Base-by-base conservation (phyloP, 2,888 invertebrate genomes). In the Tenodera sinensis region DNA sequence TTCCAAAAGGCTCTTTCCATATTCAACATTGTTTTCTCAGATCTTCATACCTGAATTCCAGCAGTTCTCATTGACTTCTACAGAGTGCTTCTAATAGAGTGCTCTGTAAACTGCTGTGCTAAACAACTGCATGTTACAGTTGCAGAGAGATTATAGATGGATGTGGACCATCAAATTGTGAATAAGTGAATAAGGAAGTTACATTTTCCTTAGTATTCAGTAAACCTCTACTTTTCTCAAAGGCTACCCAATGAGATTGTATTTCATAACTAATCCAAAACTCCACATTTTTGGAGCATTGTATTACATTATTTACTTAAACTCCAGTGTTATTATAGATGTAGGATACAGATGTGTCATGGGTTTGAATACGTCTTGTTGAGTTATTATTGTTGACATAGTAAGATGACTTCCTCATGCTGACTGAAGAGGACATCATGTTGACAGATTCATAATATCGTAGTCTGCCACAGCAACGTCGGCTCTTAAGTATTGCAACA, bases 361-460 rank as follows among this genome's bases (percentile, higher is more conserved):
- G 92, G 88, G 90, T 94, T 92, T 89, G 89, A 28, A 88, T 90
- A 83, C 92, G 92, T 83, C 93, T 93, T 89, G 94, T 94, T 85
- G 94, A 94, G 93, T 94, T 94, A 93, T 95, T 95, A 92, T 95
- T 94, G 92, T 96, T 96, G 92, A 97, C 97, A 93, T 97, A 97
- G 92, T 97, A 97, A 91, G 97, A 97, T 27, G 97, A 97, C 92
- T 97, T 97, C 91, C 97, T 95, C 92, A 97, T 97, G 88, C 92
- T 91, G 91, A 97, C 97, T 0, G 97, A 97, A 87, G 97, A 97
- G 4, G 97, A 97, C 94, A 97, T 97, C 93, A 97, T 95, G 27
- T 97, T 97, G 30, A 97, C 97, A 20, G 97, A 97, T 93, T 97
- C 97, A 93, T 98, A 98, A 93, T 97, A 97, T 91, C 97, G 95